Evolutionary conservation across 2,888 invertebrate genomes (phyloP), one percentile per base, ranked within the genome.

Genomic region (Conchocele bisecta): DNA sequence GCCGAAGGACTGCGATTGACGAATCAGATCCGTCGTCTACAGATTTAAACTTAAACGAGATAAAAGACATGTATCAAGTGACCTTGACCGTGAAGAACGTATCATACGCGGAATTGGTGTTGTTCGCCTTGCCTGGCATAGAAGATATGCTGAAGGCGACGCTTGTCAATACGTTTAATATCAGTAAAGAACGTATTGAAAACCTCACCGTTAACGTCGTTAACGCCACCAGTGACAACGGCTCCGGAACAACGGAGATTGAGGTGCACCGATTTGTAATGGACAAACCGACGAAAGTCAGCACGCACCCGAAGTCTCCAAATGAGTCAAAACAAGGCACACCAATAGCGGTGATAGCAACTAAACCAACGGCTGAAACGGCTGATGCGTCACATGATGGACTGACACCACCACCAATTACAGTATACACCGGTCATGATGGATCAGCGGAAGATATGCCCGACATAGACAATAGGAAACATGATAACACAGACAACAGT

Each of bases 61-160:
- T 72, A 2, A 64, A 68, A 0, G 75, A 75, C 15, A 70, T 78
- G 26, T 66, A 76, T 0, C 64, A 76, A 22, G 68, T 84, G 1
- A 71, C 69, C 1, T 65, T 83, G 13, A 71, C 81, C 15, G 64
- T 81, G 0, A 82, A 80, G 46, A 86, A 84, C 59, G 78, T 82
- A 1, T 75, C 73, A 5, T 50, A 58, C 13, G 67, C 48, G 0
- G 79, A 80, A 26, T 22, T 81, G 5, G 42, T 65, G 3, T 46
- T 74, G 9, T 39, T 83, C 15, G 31, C 22, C 6, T 46, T 75
- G 3, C 44, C 64, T 7, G 68, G 63, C 13, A 57, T 78, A 7
- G 76, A 78, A 35, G 57, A 61, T 0, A 35, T 63, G 7, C 48
- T 84, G 33, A 58, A 63, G 3, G 37, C 56, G 7, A 65, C 58